Percentiles rank a stretch among this genome's conserved stretches.
These are phyloP conservation scores for Rugalucina vietnamica DNA, from an alignment of 2,888 invertebrate genomes.

Conservation along the genomic window DNA sequence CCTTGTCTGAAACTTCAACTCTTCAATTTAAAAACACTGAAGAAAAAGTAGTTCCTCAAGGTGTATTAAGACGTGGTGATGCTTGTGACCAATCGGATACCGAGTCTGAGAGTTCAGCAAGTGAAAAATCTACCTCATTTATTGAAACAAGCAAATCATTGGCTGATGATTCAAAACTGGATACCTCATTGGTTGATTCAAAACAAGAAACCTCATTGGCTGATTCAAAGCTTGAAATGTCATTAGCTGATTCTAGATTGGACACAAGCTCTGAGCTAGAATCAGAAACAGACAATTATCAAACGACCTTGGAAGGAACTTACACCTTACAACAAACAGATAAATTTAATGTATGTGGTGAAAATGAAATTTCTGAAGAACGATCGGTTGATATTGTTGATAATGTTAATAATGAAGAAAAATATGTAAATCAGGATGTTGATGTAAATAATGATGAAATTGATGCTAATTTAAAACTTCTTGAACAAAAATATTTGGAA, in stretches of 20 bases:
- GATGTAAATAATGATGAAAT: conserved; percentile 32
- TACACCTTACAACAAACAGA: conserved; percentile 24
- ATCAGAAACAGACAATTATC: conserved; percentile 9
- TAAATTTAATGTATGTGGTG: neutral
- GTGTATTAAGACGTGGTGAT: neutral
- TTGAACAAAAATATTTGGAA: conserved; percentile 25
- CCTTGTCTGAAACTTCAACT: neutral
- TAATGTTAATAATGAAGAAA: conserved; percentile 19
- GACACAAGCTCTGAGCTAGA: neutral
- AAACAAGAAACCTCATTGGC: neutral
- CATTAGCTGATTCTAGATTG: neutral
- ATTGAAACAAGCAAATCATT: conserved; percentile 13
- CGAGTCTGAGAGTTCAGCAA: conserved; percentile 30
- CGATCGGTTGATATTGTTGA: neutral
- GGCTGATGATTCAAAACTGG: conserved; percentile 5
- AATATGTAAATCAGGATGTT: conserved; percentile 18
- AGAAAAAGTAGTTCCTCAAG: neutral
- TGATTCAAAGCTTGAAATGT: neutral
- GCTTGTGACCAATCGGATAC: conserved; percentile 31
- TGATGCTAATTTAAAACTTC: conserved; percentile 17
- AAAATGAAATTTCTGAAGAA: conserved; percentile 86
- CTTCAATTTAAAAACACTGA: neutral
- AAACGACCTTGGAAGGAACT: conserved; percentile 32
- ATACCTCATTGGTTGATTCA: neutral
- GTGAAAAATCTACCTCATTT: conserved; percentile 55